A percentile compares a stretch with the other conserved stretches of the same genome.
phyloP scores from a whole-genome alignment of 2,888 invertebrate species.

The Drosophila melanosoma region DNA sequence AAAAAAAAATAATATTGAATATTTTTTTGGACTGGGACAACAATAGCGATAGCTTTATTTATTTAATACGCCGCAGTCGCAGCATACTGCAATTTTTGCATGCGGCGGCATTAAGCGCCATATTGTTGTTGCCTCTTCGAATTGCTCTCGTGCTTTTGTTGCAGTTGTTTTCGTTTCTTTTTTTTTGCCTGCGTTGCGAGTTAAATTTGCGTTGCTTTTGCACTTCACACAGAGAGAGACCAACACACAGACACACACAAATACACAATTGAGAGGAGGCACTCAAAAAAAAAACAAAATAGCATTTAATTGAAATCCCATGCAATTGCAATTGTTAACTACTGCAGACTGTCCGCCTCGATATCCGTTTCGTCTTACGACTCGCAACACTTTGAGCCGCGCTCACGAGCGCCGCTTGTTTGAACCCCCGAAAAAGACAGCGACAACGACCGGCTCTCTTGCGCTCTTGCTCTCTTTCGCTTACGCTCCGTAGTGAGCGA shows the following conservation, averaged over 20 bases:
- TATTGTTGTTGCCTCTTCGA: conserved; percentile 61
- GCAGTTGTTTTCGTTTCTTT: conserved; percentile 50
- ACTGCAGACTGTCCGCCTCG: conserved; percentile 64
- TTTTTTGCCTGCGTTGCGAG: conserved; percentile 41
- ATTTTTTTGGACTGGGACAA: conserved; percentile 18
- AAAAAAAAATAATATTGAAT: conserved; percentile 29
- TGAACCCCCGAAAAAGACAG: conserved; percentile 58
- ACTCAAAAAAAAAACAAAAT: conserved; percentile 56
- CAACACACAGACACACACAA: conserved; percentile 24
- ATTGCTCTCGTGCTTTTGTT: conserved; percentile 31
- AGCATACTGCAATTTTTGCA: conserved; percentile 59
- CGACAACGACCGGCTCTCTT: conserved; percentile 33
- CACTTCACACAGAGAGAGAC: conserved; percentile 39
- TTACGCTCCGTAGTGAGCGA: conserved; percentile 27
- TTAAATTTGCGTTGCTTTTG: conserved; percentile 51
- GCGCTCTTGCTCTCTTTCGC: conserved; percentile 2
- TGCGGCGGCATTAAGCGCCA: conserved; percentile 65
- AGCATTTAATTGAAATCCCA: conserved; percentile 54
- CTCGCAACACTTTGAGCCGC: conserved; percentile 82
- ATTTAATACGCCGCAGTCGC: conserved; percentile 38
- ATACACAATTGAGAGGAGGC: conserved; percentile 50
- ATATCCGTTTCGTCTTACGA: conserved; percentile 81
- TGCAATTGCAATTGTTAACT: conserved; percentile 60
- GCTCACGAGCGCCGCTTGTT: conserved; percentile 52
- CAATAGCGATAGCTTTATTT: conserved; percentile 37